Evolutionary conservation across 2,888 invertebrate genomes (phyloP), one percentile per base, ranked within the genome.

Genomic region (Silvanus unidentatus): DNA sequence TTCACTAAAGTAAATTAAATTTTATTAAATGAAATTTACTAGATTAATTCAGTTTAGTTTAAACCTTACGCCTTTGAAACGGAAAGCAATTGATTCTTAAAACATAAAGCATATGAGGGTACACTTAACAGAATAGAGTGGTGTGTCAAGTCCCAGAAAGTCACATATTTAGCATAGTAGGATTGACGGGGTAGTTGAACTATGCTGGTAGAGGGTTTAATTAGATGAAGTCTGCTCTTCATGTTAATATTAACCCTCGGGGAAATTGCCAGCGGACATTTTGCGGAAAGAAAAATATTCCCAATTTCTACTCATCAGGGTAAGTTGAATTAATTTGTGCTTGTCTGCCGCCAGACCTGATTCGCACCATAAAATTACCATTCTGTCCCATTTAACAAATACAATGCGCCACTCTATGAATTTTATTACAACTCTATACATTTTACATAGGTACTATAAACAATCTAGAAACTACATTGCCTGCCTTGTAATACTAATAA

Each of bases 181-280:
- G 48, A 58, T 52, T 54, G 55, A 52, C 50, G 53, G 48, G 52
- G 53, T 54, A 57, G 58, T 53, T 56, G 46, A 62, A 59, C 60
- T 60, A 60, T 61, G 55, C 54, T 49, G 55, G 55, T 47, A 48
- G 55, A 57, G 54, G 59, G 56, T 60, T 62, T 65, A 64, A 65
- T 65, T 65, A 65, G 63, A 62, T 60, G 58, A 62, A 59, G 57
- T 55, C 56, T 52, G 52, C 51, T 58, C 55, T 49, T 56, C 62
- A 57, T 60, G 60, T 60, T 61, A 58, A 61, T 64, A 65, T 65
- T 63, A 62, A 57, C 53, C 64, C 62, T 60, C 40, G 32, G 66
- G 66, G 65, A 66, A 66, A 65, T 65, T 66, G 64, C 60, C 56
- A 59, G 58, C 62, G 62, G 63, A 64, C 63, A 58, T 63, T 64